Percentiles rank a stretch among this genome's conserved stretches.
Conservation (phyloP, 2,797 vertebrate species). For the Hirundo rustica region DNA sequence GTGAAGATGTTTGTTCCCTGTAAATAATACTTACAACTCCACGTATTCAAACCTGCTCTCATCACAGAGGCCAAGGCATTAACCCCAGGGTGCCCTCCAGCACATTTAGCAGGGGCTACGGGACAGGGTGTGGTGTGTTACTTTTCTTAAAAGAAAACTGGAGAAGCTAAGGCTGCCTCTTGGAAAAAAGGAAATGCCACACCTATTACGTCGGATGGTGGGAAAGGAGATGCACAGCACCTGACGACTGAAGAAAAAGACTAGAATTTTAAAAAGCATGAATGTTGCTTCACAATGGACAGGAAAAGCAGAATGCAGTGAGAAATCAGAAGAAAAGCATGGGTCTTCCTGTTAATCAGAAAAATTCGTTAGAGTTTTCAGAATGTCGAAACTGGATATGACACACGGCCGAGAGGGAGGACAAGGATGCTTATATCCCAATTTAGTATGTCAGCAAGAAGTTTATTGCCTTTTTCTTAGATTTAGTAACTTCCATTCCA, state of each 20-base stretch:
- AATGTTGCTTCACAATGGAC: background rate
- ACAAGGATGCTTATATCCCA: background rate
- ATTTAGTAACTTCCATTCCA: background rate
- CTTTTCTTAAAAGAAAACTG: background rate
- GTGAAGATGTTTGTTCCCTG: background rate
- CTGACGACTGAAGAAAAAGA: background rate
- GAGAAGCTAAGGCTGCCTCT: background rate
- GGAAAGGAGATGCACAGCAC: background rate
- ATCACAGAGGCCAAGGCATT: background rate
- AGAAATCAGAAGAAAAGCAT: background rate
- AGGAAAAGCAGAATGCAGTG: background rate
- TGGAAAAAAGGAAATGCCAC: background rate
- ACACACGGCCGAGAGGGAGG: background rate
- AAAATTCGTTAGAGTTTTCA: background rate
- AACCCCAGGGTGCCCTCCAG: background rate
- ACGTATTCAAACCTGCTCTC: fast-evolving
- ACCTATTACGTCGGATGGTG: background rate
- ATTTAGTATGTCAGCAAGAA: background rate
- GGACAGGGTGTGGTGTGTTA: background rate
- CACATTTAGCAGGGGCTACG: background rate
- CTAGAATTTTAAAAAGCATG: background rate
- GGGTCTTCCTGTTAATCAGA: background rate
- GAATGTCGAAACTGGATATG: background rate
- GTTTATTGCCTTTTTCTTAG: background rate
- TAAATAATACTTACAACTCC: background rate